Percentiles rank a stretch among this genome's conserved stretches.
These are phyloP conservation scores for Tribolium madens DNA, from an alignment of 1,140 invertebrate species.

Conservation along the genomic window DNA sequence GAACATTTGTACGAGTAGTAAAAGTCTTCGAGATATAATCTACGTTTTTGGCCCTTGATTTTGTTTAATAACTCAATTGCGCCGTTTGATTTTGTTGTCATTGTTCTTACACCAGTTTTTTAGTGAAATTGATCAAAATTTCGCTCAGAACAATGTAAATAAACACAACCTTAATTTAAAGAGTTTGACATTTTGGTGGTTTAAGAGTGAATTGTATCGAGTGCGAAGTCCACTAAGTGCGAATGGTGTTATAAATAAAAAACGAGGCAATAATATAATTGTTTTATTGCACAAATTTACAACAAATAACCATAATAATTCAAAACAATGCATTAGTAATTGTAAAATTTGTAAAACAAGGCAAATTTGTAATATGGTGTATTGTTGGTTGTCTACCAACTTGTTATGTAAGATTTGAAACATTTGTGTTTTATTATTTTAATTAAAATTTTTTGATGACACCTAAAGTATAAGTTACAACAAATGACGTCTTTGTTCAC, in stretches of 20 bases:
- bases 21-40: slow-evolving; percentile 16
- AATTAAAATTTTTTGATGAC: neutral
- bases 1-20: slow-evolving; percentile 15
- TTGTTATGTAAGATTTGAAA: too few species aligned
- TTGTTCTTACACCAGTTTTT: neutral
- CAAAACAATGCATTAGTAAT: too few species aligned
- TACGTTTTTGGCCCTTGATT: slow-evolving; percentile 12
- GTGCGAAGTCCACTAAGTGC: neutral
- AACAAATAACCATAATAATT: too few species aligned
- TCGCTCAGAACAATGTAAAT: slow-evolving; percentile 1
- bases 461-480: neutral
- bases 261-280: too few species aligned
- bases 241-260: neutral
- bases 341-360: too few species aligned
- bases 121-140: neutral
- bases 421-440: too few species aligned
- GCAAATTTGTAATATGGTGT: too few species aligned
- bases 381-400: too few species aligned
- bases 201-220: neutral
- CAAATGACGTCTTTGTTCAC: neutral
- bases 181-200: neutral
- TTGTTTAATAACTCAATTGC: slow-evolving; percentile 5
- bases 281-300: too few species aligned
- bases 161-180: slow-evolving; percentile 29
- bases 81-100: slow-evolving; percentile 2